phyloP scores from a whole-genome alignment of 2,888 invertebrate genomes.

The Dryococelus australis region DNA sequence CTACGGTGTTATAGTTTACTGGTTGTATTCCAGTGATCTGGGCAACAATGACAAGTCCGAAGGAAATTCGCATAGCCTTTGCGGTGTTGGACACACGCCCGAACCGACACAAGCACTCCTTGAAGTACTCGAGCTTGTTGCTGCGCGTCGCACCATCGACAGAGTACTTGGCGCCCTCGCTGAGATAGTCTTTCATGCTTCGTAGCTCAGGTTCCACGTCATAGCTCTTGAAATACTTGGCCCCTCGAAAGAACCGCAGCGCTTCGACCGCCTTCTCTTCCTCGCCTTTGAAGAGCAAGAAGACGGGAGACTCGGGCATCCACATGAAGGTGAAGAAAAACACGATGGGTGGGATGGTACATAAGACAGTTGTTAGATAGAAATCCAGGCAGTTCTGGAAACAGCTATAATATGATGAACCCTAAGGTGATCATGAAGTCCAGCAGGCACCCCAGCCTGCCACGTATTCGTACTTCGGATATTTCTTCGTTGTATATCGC shows the following conservation, averaged over 20 bases:
- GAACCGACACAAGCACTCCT: background rate
- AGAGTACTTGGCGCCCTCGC: background rate
- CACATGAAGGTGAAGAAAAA: background rate
- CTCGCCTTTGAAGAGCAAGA: background rate
- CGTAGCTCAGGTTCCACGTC: constrained; percentile 6
- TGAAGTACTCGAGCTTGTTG: background rate
- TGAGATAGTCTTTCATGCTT: background rate
- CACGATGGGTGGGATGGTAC: background rate
- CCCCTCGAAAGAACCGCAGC: background rate
- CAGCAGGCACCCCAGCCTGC: background rate
- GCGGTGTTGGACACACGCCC: background rate
- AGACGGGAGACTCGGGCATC: constrained; percentile 8
- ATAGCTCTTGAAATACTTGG: background rate
- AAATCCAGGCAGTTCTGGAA: background rate
- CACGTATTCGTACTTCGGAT: background rate
- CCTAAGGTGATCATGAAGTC: background rate
- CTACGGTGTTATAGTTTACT: background rate
- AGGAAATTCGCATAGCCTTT: background rate
- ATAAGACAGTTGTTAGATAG: background rate
- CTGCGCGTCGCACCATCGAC: background rate
- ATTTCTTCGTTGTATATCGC: background rate
- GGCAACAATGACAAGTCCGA: background rate
- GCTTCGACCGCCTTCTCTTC: background rate
- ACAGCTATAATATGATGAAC: background rate
- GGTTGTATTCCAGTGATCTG: background rate